Evolutionary conservation across 2,888 invertebrate genomes (phyloP).

Genomic region (Ornithoptera alexandrae): DNA sequence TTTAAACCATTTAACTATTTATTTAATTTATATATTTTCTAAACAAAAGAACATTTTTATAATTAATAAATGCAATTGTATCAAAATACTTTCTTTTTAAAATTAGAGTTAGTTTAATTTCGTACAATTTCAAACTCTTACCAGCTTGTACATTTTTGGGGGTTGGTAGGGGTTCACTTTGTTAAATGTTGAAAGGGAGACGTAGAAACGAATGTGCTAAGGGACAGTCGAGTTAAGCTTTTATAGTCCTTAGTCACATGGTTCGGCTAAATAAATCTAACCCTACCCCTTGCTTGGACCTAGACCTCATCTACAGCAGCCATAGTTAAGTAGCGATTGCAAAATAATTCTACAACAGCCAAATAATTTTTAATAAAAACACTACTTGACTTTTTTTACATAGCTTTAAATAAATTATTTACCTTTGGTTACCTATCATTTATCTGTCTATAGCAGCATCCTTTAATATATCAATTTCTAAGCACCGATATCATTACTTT

Average conservation of each 20-base stretch:
- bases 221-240: slow-evolving; percentile 53
- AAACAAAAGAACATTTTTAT: no score
- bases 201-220: slow-evolving; percentile 70
- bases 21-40: no score
- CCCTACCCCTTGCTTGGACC: slow-evolving; percentile 66
- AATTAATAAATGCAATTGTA: not conserved
- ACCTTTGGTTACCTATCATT: no score
- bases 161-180: slow-evolving; percentile 46
- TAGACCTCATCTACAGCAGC: slow-evolving; percentile 63
- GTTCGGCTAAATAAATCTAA: slow-evolving; percentile 66
- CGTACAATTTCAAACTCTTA: slow-evolving; percentile 54
- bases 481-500: no score
- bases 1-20: no score
- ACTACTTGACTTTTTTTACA: not conserved
- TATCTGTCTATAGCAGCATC: no score
- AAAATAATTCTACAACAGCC: slow-evolving; percentile 38
- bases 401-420: not conserved
- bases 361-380: not conserved
- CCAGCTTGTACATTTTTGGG: slow-evolving; percentile 82
- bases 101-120: not conserved
- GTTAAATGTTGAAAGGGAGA: slow-evolving; percentile 54
- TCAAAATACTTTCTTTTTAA: not conserved
- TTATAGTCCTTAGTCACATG: slow-evolving; percentile 70
- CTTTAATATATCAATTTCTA: no score
- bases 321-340: slow-evolving; percentile 52